Base-by-base conservation (phyloP, 2,113 vertebrate genomes). In the Pseudonaja textilis region DNA sequence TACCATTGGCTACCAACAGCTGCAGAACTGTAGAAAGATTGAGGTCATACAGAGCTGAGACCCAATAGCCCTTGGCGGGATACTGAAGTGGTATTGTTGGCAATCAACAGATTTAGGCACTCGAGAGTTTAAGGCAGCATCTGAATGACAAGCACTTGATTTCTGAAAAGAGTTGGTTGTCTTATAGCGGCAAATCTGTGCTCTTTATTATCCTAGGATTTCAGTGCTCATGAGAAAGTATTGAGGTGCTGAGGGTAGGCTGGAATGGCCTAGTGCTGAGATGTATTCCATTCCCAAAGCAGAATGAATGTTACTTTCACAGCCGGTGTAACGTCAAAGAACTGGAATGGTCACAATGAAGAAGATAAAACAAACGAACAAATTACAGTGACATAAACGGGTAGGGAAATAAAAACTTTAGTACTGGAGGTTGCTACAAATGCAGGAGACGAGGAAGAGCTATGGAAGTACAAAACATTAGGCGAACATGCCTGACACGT, bases 121-220 rank as follows among this genome's bases (percentile, higher is more conserved):
- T 98, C 97, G 92, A 96, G 54, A 97, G 97, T 98, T 98, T 98
- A 98, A 98, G 98, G 98, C 98, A 98, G 98, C 97, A 94, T 96
- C 97, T 97, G 97, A 98, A 97, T 96, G 96, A 97, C 96, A 97
- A 98, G 97, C 97, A 97, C 97, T 97, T 97, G 97, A 97, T 97
- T 96, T 97, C 91, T 95, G 93, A 95, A 90, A 97, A 97, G 92
- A 97, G 97, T 97, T 95, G 26, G 96, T 90, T 96, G 96, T 96
- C 96, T 97, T 95, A 96, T 95, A 96, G 97, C 94, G 96, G 95
- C 96, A 96, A 97, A 96, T 95, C 97, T 95, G 92, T 96, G 96
- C 97, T 96, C 74, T 81, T 81, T 95, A 26, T 93, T 93, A 96
- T 95, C 96, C 95, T 95, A 96, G 97, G 96, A 97, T 96, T 97